phyloP scores from a whole-genome alignment of 2,888 invertebrate genomes.

The Resseliella maxima region DNA sequence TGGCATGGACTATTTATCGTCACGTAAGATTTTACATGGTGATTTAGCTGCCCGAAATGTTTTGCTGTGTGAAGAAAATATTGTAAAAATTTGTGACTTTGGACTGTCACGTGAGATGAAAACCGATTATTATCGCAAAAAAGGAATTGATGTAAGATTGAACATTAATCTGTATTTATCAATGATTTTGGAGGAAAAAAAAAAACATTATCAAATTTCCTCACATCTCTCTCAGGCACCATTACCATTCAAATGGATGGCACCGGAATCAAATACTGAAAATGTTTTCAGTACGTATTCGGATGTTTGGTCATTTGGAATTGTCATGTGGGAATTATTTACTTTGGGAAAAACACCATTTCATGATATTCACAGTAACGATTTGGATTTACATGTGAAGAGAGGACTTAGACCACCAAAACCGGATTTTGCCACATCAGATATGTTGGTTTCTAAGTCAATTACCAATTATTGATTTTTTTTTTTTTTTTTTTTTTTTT shows the following conservation, averaged over 20 bases:
- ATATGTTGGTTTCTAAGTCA: too few species aligned
- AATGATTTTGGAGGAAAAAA: too few species aligned
- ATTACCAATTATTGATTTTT: too few species aligned
- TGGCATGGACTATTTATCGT: conserved; percentile 94
- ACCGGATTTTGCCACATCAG: too few species aligned
- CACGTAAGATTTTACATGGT: conserved; percentile 87
- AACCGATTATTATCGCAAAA: conserved; percentile 89
- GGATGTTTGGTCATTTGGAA: conserved; percentile 94
- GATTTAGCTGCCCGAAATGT: conserved; percentile 93
- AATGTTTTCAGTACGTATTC: conserved; percentile 93
- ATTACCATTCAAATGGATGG: conserved; percentile 90
- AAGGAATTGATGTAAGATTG: conserved; percentile 76
- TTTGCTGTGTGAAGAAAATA: conserved; percentile 85
- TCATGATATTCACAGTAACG: too few species aligned
- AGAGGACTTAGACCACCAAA: too few species aligned
- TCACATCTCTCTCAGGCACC: conserved; percentile 73
- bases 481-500: too few species aligned
- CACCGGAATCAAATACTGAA: conserved; percentile 91
- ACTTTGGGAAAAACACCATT: conserved; percentile 88
- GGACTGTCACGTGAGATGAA: conserved; percentile 92
- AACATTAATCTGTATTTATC: too few species aligned
- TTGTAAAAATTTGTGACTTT: conserved; percentile 97
- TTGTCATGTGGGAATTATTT: conserved; percentile 91
- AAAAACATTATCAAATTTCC: conserved; percentile 59
- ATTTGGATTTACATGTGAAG: too few species aligned